Evolutionary conservation across 1,140 invertebrate species (phyloP).

Genomic region (Trichogramma pretiosum): DNA sequence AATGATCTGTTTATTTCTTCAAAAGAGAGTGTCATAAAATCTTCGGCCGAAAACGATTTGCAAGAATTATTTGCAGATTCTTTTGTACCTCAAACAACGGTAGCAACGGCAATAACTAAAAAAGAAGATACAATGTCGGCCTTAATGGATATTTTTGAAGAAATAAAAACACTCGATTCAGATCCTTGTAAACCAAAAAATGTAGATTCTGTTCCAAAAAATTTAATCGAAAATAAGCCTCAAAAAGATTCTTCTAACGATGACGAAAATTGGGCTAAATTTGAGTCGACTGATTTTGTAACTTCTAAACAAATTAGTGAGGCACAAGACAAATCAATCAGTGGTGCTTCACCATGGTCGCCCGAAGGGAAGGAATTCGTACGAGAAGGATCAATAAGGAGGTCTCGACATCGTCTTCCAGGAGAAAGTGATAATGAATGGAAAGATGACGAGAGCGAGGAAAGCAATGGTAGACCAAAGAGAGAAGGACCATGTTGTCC

Average conservation of each 20-base stretch:
- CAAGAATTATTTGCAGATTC: constrained; percentile 37
- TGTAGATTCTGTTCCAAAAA: constrained; percentile 36
- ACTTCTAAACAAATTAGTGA: constrained; percentile 38
- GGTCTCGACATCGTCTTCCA: constrained; percentile 29
- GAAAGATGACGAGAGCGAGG: constrained; percentile 42
- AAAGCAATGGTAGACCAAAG: constrained; percentile 34
- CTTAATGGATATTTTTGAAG: constrained; percentile 39
- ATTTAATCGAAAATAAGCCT: constrained; percentile 28
- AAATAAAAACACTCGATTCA: constrained; percentile 40
- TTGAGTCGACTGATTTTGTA: constrained; percentile 37
- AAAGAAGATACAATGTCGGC: constrained; percentile 27
- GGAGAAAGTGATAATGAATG: constrained; percentile 44
- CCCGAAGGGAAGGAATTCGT: constrained; percentile 63
- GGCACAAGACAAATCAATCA: constrained; percentile 42
- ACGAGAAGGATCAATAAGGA: constrained; percentile 37
- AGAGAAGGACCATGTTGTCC: constrained; percentile 26
- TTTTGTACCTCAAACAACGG: constrained; percentile 22
- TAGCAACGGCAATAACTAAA: constrained; percentile 17
- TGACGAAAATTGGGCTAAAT: constrained; percentile 45
- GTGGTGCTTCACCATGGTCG: constrained; percentile 63
- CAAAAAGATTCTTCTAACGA: constrained; percentile 31
- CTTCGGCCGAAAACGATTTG: constrained; percentile 31
- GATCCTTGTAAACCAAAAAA: constrained; percentile 20
- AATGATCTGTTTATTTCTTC: constrained; percentile 23
- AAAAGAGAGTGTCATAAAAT: constrained; percentile 16